These are phyloP conservation scores for Megalops atlanticus DNA, from an alignment of 2,113 vertebrate species.

Conservation along the genomic window DNA sequence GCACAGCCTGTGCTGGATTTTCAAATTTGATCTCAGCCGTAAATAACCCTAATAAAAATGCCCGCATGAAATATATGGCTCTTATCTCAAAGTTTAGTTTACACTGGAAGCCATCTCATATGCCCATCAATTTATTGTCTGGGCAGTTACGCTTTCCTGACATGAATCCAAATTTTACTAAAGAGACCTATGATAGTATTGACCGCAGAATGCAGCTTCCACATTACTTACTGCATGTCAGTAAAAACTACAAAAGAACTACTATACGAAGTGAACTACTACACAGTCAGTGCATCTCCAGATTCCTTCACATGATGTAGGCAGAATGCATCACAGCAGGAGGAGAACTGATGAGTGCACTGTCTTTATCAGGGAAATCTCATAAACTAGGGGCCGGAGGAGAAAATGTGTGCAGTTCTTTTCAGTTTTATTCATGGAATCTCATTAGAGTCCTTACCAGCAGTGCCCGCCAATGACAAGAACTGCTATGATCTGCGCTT, in stretches of 20 bases:
- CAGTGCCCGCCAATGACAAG: background rate
- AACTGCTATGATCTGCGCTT: background rate
- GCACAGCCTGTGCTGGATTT: background rate
- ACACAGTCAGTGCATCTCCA: no score
- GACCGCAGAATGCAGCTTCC: background rate
- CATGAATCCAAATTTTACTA: background rate
- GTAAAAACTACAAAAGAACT: background rate
- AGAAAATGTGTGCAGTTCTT: background rate
- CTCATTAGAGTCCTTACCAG: conserved; percentile 10
- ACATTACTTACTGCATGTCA: background rate
- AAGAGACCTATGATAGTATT: background rate
- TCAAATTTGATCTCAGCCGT: background rate
- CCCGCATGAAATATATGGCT: background rate
- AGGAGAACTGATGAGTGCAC: background rate
- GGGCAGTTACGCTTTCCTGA: background rate
- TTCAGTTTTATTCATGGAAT: background rate
- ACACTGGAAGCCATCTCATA: background rate
- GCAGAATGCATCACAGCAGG: background rate
- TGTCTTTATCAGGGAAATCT: background rate
- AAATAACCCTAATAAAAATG: conserved; percentile 5
- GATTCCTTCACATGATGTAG: no score
- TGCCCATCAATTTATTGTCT: background rate
- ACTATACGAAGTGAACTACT: no score
- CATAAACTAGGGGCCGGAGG: background rate
- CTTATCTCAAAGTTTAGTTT: background rate